These are phyloP conservation scores for Pyxicephalus adspersus DNA, from an alignment of 2,113 vertebrate species.

Conservation along the genomic window DNA sequence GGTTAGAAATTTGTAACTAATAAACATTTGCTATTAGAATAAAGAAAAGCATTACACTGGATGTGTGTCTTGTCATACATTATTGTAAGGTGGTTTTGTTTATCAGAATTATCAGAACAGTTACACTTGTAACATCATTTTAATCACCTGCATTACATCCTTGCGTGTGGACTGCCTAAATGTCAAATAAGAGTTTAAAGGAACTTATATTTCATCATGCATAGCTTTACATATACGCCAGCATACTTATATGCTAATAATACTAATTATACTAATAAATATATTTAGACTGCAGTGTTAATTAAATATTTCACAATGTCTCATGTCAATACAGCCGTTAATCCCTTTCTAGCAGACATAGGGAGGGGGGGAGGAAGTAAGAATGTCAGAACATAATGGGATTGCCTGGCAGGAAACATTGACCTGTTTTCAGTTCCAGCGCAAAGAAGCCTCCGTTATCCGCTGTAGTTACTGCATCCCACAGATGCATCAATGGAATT, in stretches of 20 bases:
- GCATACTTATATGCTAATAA: no score
- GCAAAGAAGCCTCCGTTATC: constrained; percentile 57
- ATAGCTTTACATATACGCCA: not conserved
- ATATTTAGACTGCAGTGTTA: not conserved
- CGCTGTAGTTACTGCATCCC: not conserved
- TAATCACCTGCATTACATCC: no score
- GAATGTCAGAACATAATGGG: constrained; percentile 67
- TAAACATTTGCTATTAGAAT: no score
- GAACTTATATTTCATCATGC: not conserved
- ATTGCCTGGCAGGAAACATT: constrained; percentile 67
- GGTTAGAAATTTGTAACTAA: no score
- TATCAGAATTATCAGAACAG: no score
- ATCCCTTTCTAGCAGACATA: constrained; percentile 22
- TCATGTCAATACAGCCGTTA: constrained; percentile 26
- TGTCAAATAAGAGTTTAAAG: not conserved
- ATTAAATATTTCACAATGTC: not conserved
- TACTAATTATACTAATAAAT: not conserved
- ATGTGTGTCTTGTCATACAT: no score
- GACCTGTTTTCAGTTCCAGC: constrained; percentile 63
- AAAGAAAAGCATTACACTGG: no score
- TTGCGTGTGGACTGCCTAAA: no score
- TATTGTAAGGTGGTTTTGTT: no score
- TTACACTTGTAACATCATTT: no score
- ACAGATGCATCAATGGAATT: not conserved
- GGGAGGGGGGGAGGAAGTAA: constrained; percentile 61